phyloP scores from a whole-genome alignment of 1,140 invertebrate genomes.

The Metaphire vulgaris region DNA sequence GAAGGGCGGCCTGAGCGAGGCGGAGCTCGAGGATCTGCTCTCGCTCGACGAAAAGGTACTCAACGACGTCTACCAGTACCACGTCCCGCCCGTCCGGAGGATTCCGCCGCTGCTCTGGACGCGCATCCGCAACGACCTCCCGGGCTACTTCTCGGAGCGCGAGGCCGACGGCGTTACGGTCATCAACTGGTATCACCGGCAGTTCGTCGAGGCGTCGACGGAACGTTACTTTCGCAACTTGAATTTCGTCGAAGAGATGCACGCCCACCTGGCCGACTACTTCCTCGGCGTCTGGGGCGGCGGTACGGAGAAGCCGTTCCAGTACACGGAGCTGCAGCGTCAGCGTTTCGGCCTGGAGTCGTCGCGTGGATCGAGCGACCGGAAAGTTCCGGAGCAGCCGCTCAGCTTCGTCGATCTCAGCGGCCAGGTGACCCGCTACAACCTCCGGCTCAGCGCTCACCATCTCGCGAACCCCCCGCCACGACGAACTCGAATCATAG shows the following conservation, averaged over 20 bases:
- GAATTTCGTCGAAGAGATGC: slow-evolving; percentile 91
- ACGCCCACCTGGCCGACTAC: slow-evolving; percentile 95
- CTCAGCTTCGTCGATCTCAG: slow-evolving; percentile 83
- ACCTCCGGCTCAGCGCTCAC: slow-evolving; percentile 63
- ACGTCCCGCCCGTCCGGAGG: slow-evolving; percentile 29
- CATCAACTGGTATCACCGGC: slow-evolving; percentile 33
- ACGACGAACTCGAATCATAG: slow-evolving; percentile 84
- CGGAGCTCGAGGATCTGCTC: slow-evolving; percentile 29
- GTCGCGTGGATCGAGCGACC: slow-evolving; percentile 84
- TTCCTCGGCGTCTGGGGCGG: slow-evolving; percentile 75
- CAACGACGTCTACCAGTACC: slow-evolving; percentile 82
- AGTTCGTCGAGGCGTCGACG: slow-evolving; percentile 31
- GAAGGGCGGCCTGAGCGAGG: slow-evolving; percentile 25
- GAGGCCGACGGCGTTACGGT: slow-evolving; percentile 30
- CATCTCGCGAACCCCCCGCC: slow-evolving; percentile 71
- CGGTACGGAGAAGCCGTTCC: slow-evolving; percentile 88
- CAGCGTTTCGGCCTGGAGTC: slow-evolving; percentile 66
- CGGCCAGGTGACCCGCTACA: slow-evolving; percentile 61
- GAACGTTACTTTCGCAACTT: slow-evolving; percentile 84
- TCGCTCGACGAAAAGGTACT: slow-evolving; percentile 56
- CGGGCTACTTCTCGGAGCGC: slow-evolving; percentile 26
- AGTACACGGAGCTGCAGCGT: slow-evolving; percentile 91
- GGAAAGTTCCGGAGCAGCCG: slow-evolving; percentile 91
- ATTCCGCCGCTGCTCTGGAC: slow-evolving; percentile 31
- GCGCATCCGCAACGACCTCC: slow-evolving; percentile 29